Evolutionary conservation across 2,113 vertebrate genomes (phyloP), one percentile per base, ranked within the genome.

Genomic region (Benitochromis conjunctus): DNA sequence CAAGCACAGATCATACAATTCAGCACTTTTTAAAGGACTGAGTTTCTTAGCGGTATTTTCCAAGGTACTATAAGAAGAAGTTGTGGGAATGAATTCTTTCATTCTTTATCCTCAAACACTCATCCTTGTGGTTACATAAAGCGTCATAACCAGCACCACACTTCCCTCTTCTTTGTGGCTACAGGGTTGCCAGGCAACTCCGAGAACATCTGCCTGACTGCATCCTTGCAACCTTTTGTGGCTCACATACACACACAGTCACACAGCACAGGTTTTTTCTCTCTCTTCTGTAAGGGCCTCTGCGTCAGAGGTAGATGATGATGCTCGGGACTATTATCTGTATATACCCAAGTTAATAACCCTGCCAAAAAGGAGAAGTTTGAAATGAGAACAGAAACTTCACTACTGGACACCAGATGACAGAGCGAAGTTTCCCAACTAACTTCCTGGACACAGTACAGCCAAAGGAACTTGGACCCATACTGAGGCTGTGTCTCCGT

Each of bases 161-260:
- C 87, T 87, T 89, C 91, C 88, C 79, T 62, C 48, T 38, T 83
- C 81, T 87, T 88, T 93, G 84, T 88, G 92, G 83, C 80, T 71
- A 41, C 13, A 43, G 41, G 80, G 96, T 96, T 96, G 94, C 95
- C 94, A 93, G 86, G 95, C 94, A 96, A 96, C 94, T 81, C 87
- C 78, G 43, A 80, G 86, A 89, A 87, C 46, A 57, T 90, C 88
- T 88, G 62, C 71, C 62, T 84, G 69, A 36, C 83, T 87, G 79
- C 29, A 31, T 88, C 85, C 81, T 53, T 83, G 80, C 82, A 88
- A 83, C 81, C 86, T 90, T 86, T 86, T 80, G 55, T 34, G 51
- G 62, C 62, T 66, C 36, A 14, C 48, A n/a, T 9, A 48, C 69
- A 29, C 31, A 19, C 62, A 84, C 60, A 36, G 10, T 56, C 12